Evolutionary conservation across 2,797 vertebrate species (phyloP).

Genomic region (Protosalanx chinensis): DNA sequence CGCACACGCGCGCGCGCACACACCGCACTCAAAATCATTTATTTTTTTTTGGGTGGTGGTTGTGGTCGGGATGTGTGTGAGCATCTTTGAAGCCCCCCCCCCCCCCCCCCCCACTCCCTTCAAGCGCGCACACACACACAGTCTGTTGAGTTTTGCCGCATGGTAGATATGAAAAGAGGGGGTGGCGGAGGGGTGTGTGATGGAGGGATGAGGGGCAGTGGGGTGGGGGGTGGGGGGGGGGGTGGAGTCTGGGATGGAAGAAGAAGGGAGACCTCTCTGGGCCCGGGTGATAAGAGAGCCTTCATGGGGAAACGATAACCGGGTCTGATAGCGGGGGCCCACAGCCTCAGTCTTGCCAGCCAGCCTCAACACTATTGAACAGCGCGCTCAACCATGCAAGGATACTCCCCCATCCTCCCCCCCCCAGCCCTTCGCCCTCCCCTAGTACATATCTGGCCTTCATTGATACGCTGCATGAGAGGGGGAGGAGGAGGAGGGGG

Average conservation of each 20-base stretch:
- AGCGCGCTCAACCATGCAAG: conserved; percentile 98
- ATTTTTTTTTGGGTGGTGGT: not conserved
- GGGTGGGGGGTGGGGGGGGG: too few relatives aligned
- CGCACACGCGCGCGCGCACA: not conserved
- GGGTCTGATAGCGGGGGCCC: conserved; percentile 88
- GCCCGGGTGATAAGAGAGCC: conserved; percentile 99
- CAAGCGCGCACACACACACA: too few relatives aligned
- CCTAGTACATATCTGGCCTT: conserved; percentile 97
- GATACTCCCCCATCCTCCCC: conserved; percentile 50
- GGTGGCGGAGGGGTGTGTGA: conserved; percentile 35
- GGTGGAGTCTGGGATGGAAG: conserved; percentile 71
- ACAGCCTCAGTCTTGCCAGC: conserved; percentile 55
- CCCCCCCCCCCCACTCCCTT: too few relatives aligned
- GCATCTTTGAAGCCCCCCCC: conserved; percentile 1
- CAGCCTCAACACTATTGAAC: conserved; percentile 86
- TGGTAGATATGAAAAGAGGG: conserved; percentile 6
- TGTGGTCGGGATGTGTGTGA: not conserved
- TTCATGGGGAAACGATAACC: conserved; percentile 99
- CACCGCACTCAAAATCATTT: conserved; percentile 27
- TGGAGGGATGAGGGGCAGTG: conserved; percentile 24
- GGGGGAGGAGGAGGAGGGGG: conserved; percentile 59
- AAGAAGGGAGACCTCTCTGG: conserved; percentile 99
- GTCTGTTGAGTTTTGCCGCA: not conserved
- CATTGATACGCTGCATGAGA: conserved; percentile 99
- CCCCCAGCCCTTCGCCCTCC: conserved; percentile 44